Evolutionary conservation across 2,888 invertebrate genomes (phyloP).

Genomic region (Tridacna crocea): DNA sequence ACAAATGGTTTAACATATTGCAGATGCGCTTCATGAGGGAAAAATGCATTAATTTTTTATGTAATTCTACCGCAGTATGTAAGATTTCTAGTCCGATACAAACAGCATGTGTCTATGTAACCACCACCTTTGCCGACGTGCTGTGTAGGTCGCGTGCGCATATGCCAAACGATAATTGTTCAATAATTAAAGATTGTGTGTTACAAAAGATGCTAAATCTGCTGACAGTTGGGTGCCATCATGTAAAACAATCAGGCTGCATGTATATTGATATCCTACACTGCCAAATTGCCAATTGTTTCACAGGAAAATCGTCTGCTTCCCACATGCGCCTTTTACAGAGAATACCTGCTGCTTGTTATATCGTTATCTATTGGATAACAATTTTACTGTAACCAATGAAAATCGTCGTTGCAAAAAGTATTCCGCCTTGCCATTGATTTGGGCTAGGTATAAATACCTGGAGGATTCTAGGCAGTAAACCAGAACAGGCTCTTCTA

Average conservation of each 20-base stretch:
- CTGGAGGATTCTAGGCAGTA: conserved; percentile 5
- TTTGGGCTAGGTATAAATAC: conserved; percentile 28
- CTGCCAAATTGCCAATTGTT: conserved; percentile 36
- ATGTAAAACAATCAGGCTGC: conserved; percentile 2
- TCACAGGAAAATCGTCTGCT: background rate
- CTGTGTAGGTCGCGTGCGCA: background rate
- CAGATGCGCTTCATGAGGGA: too few relatives aligned
- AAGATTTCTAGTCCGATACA: too few relatives aligned
- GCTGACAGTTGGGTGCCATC: conserved; percentile 16
- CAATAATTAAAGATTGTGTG: conserved; percentile 2
- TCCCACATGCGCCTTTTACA: conserved; percentile 24
- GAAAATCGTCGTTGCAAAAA: conserved; percentile 24
- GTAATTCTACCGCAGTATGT: too few relatives aligned
- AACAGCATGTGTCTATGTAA: too few relatives aligned
- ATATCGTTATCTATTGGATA: conserved; percentile 21
- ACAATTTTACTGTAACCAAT: conserved; percentile 34
- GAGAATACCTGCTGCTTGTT: background rate
- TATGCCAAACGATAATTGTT: conserved; percentile 11
- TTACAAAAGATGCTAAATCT: conserved; percentile 13
- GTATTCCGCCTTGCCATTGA: background rate
- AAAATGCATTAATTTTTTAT: too few relatives aligned
- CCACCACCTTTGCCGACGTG: too few relatives aligned
- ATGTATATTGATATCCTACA: conserved; percentile 18
- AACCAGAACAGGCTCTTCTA: conserved; percentile 57
- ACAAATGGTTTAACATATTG: too few relatives aligned